Evolutionary conservation across 2,888 invertebrate species (phyloP).

Genomic region (Euproctis similis): DNA sequence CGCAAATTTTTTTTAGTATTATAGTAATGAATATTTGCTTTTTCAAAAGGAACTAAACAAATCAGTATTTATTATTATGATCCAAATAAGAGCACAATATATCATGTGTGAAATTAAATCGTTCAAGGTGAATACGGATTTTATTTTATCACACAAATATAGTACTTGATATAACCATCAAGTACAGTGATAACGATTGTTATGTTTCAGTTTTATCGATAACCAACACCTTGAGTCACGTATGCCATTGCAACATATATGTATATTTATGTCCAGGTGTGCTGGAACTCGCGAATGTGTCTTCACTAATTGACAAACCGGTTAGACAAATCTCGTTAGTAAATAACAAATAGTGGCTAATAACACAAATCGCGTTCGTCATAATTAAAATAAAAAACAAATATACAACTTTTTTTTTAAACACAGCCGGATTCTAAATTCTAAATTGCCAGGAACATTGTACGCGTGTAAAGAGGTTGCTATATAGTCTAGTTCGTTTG

Average conservation of each 20-base stretch:
- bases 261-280: constrained; percentile 29
- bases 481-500: constrained; percentile 12
- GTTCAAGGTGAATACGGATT: constrained; percentile 55
- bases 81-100: no score
- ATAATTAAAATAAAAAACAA: no score
- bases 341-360: constrained; percentile 11
- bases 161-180: constrained; percentile 43
- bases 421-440: no score
- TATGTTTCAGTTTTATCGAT: constrained; percentile 57
- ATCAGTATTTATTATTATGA: no score
- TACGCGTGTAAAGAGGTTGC: constrained; percentile 5
- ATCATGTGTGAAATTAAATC: no score
- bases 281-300: no score
- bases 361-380: constrained; percentile 3
- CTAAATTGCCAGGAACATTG: constrained; percentile 19
- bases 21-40: no score
- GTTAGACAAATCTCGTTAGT: constrained; percentile 19
- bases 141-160: constrained; percentile 49
- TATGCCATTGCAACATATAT: constrained; percentile 44
- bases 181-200: constrained; percentile 55
- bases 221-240: constrained; percentile 60
- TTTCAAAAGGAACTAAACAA: no score
- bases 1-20: no score
- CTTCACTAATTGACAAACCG: no score
- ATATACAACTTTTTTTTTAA: no score